Evolutionary conservation across 1,140 invertebrate genomes (phyloP), one percentile per base, ranked within the genome.

Genomic region (Calliphora vicina): DNA sequence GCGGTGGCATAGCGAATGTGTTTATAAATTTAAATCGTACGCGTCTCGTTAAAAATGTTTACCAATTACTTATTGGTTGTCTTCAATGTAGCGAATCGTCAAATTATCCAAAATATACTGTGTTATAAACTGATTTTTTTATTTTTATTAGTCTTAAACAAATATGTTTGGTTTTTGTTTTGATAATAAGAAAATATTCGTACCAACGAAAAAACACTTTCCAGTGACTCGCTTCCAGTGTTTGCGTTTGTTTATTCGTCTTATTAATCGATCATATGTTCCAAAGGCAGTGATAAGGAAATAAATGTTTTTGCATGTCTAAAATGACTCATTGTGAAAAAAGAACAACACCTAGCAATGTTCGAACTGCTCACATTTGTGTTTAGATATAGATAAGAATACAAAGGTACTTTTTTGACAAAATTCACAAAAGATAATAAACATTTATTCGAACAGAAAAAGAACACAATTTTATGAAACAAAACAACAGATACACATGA

Each of bases 51-150:
- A 8, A n/a, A n/a, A 35, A 17, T 45, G 23, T 25, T 8, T 23
- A 23, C 8, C n/a, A n/a, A n/a, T n/a, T n/a, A n/a, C n/a, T n/a
- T n/a, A n/a, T n/a, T 78, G 20, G 35, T 8, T 76, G 45, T 23
- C 23, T 67, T 81, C n/a, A 57, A 81, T 13, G 45, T 9, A 81
- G 29, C 57, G 80, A 23, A 35, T 25, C 13, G 35, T 29, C 80
- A 67, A 71, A 61, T 12, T 45, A 78, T 78, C 35, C 74, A 78
- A 78, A 78, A 78, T 43, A 78, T 9, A 45, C 74, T 78, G 74
- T 45, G 20, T 45, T 0, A 43, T 43, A 78, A 45, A 78, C 5
- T 45, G 9, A 15, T 5, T 74, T 12, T 35, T 17, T 29, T 17
- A 29, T 20, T 61, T 81, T 42, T 71, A 81, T 81, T 81, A 12